A percentile compares a stretch with the other conserved stretches of the same genome.
phyloP scores from a whole-genome alignment of 2,113 vertebrate genomes.

The Semnopithecus entellus region DNA sequence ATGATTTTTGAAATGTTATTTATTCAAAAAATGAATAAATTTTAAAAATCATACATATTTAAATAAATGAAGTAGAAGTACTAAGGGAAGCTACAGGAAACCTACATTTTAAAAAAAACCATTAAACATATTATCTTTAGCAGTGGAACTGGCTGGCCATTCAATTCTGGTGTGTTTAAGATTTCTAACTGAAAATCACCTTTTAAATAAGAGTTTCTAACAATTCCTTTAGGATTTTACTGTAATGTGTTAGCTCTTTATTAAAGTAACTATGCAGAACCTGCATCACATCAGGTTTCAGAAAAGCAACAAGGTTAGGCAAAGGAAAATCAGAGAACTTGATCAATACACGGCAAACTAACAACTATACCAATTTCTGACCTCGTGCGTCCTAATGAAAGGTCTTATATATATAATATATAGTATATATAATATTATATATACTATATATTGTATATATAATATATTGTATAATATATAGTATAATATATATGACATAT shows the following conservation, averaged over 20 bases:
- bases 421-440: no score
- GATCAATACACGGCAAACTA: conserved; percentile 11
- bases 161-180: conserved; percentile 5
- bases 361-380: not conserved
- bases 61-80: not conserved
- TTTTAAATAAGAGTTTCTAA: conserved; percentile 40
- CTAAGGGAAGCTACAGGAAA: not conserved
- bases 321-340: not conserved
- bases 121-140: not conserved
- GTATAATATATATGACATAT: no score
- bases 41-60: not conserved
- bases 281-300: not conserved
- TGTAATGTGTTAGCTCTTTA: not conserved
- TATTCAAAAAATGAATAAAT: not conserved
- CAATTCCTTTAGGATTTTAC: conserved; percentile 22
- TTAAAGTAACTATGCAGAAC: not conserved
- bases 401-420: not conserved
- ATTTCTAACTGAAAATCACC: not conserved
- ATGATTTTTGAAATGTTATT: conserved; percentile 28
- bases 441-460: no score
- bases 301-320: conserved; percentile 11
- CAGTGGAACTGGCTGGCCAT: not conserved
- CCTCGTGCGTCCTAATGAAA: not conserved
- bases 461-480: no score
- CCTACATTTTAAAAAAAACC: not conserved